A percentile compares a stretch with the other conserved stretches of the same genome.
Conservation (phyloP, 1,140 invertebrate species). For the Ooceraea biroi region DNA sequence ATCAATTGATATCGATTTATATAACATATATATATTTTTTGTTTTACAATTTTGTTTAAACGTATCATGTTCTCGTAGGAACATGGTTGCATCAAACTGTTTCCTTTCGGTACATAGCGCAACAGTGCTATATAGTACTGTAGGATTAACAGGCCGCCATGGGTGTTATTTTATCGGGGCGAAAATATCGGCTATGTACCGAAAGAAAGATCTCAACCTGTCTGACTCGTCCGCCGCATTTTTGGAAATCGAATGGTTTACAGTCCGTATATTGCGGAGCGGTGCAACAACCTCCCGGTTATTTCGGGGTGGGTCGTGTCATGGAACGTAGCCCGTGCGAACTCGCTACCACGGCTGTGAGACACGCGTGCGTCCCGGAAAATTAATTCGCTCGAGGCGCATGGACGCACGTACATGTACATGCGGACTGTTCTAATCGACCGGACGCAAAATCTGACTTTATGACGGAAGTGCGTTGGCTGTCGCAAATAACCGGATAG, state of each 20-base stretch:
- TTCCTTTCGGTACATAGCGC: too few species aligned
- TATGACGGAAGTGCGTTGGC: slow-evolving; percentile 11
- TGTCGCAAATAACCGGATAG: not conserved
- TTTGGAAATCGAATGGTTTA: slow-evolving; percentile 40
- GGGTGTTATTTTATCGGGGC: too few species aligned
- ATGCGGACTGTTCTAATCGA: slow-evolving; percentile 21
- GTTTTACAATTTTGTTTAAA: not conserved
- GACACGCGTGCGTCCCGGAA: slow-evolving; percentile 65
- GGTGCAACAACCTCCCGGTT: slow-evolving; percentile 83
- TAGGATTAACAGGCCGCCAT: too few species aligned
- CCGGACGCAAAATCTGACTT: slow-evolving; percentile 30
- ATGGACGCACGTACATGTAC: not conserved
- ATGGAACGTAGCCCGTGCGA: slow-evolving; percentile 74
- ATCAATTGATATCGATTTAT: too few species aligned
- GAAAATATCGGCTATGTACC: not conserved
- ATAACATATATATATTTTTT: too few species aligned
- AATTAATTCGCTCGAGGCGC: slow-evolving; percentile 64
- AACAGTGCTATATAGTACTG: too few species aligned
- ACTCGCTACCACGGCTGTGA: slow-evolving; percentile 43
- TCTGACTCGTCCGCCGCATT: slow-evolving; percentile 40
- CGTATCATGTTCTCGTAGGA: too few species aligned
- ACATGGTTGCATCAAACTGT: too few species aligned
- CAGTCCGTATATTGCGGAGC: slow-evolving; percentile 67
- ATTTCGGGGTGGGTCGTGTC: slow-evolving; percentile 81
- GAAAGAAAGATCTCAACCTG: slow-evolving; percentile 28